Evolutionary conservation across 2,888 invertebrate genomes (phyloP), one percentile per base, ranked within the genome.

Genomic region (Anaspis maculata): DNA sequence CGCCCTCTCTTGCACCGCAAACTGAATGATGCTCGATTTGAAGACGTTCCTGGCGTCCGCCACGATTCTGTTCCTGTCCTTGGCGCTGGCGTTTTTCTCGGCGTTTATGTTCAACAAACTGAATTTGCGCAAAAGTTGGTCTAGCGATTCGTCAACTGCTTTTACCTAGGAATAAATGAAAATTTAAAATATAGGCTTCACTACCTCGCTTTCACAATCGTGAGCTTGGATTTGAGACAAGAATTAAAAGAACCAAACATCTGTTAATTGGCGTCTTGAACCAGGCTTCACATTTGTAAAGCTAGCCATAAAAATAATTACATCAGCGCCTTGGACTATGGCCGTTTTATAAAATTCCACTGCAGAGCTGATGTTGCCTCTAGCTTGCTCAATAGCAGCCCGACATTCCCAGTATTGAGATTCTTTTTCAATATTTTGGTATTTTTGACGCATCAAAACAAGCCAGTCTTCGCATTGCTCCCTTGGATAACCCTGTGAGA

Each of bases 331-430:
- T 26, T 70, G 71, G 10, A 70, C 66, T 9, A 76, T 69, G 11
- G 75, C 75, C 24, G 70, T 68, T 39, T 71, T 69, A 66, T 73
- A 75, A 53, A 71, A 76, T 37, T 73, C 68, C n/a, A 76, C 68
- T 1, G 76, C 74, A 7, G 67, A 65, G 1, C 69, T 66, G 22
- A 75, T 55, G 49, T 77, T 71, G 0, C 75, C 75, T 0, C 70
- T 49, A 0, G 61, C 43, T 51, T 74, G 72, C 49, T 76, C 76
- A 0, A 76, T 52, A 0, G 72, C 71, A 0, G 76, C 76, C 1
- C 73, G 56, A 36, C 76, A 76, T 52, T 76, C 76, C 76, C 77
- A 77, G 51, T 76, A 76, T 1, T 67, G 62, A 0, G 73, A 69
- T 1, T 59, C 57, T 2, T 67, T 56, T 0, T 64, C 63, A 0